Evolutionary conservation across 2,797 vertebrate species (phyloP), one percentile per base, ranked within the genome.

Genomic region (Columba guinea): DNA sequence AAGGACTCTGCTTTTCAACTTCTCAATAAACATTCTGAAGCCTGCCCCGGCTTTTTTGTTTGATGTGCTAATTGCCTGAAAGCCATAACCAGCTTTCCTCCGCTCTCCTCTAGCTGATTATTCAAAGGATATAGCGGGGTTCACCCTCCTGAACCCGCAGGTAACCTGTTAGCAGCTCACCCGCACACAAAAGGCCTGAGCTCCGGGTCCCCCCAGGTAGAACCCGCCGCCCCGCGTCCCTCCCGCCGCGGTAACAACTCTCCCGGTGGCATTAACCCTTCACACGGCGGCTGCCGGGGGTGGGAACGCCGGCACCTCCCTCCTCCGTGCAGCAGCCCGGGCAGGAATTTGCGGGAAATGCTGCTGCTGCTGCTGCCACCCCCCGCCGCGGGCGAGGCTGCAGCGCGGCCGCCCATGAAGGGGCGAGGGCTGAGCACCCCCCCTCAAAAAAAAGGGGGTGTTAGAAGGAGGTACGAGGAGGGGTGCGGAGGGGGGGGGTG

Each of bases 31-130:
- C 82, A 89, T 67, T 95, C 87, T 75, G 82, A 92, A 87, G 91
- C 75, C 92, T 59, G 81, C 87, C 83, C 94, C 21, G 77, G 21
- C 21, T 30, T 90, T 77, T 92, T 90, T 67, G 95, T 95, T 94
- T 95, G 92, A 95, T 95, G 94, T 95, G 84, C 92, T 92, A 95
- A 97, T 93, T 87, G 90, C 94, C 87, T 59, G 71, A 88, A 93
- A 93, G 84, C 89, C 90, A 70, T 65, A 83, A 79, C 68, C 84
- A 27, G 67, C 13, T 84, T 41, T 84, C 87, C 63, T 70, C 76
- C 63, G 51, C 81, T 51, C 84, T 92, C 41, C 84, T 74, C 3
- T 1, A 79, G 74, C 13, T 44, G 83, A 39, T 87, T 73, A 79
- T 37, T 58, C 74, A 27, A 4, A 20, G 84, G 74, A n/a, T 65